Evolutionary conservation across 2,888 invertebrate species (phyloP).

Genomic region (Gortyna flavago): DNA sequence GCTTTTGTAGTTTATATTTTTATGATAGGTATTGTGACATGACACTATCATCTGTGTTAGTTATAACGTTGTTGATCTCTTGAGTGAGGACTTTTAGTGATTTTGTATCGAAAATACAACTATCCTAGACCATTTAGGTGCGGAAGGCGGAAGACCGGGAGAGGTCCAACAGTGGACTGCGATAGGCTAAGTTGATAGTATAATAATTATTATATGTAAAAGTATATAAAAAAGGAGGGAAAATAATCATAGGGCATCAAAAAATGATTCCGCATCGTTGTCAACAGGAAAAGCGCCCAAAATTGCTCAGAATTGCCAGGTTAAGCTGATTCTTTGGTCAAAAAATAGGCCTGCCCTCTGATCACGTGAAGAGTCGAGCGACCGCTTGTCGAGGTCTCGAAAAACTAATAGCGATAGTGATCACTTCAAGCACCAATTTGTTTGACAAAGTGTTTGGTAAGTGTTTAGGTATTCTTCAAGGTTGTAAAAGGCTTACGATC

Average conservation of each 20-base stretch:
- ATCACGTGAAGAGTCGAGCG: neutral
- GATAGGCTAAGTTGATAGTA: neutral
- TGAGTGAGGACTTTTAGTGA: neutral
- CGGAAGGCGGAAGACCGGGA: neutral
- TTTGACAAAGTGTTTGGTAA: neutral
- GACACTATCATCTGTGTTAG: neutral
- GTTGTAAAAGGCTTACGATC: neutral
- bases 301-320: neutral
- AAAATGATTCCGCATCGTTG: neutral
- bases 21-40: constrained; percentile 34
- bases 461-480: neutral
- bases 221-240: too few species aligned
- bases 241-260: too few species aligned
- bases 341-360: too few species aligned
- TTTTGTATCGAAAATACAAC: neutral
- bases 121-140: neutral
- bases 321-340: too few species aligned
- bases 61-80: neutral
- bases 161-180: neutral
- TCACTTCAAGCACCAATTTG: neutral
- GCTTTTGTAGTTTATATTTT: constrained; percentile 11
- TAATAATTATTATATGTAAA: too few species aligned
- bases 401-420: neutral
- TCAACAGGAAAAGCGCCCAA: neutral
- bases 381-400: neutral